phyloP scores from a whole-genome alignment of 2,888 invertebrate genomes.

The Tyria jacobaeae region DNA sequence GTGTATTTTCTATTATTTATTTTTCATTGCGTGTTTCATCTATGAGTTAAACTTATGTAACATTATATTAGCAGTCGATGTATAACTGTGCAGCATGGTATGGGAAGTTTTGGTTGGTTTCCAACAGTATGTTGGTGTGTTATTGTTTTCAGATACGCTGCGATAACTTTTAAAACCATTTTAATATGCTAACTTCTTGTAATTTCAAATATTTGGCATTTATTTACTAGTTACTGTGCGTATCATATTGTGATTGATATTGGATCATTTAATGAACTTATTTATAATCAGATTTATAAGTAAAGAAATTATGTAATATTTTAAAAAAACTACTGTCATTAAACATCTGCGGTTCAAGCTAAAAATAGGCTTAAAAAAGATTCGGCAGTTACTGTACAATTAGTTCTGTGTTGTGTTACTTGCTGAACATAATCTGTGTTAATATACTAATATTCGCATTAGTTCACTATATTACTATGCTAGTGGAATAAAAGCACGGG shows the following conservation, averaged over 20 bases:
- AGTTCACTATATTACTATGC: neutral
- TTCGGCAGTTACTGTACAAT: neutral
- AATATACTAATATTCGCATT: neutral
- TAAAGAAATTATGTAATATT: too few relatives aligned
- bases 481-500: neutral
- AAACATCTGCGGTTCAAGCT: too few relatives aligned
- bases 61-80: neutral
- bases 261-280: too few relatives aligned
- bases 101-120: too few relatives aligned
- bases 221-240: too few relatives aligned
- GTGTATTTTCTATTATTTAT: too few relatives aligned
- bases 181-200: neutral
- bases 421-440: neutral
- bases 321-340: too few relatives aligned
- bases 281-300: too few relatives aligned
- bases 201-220: neutral
- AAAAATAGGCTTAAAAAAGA: too few relatives aligned
- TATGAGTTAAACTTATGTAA: neutral
- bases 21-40: neutral
- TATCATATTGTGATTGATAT: too few relatives aligned
- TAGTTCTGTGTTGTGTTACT: neutral
- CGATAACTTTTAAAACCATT: neutral
- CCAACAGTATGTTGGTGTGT: neutral
- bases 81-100: neutral
- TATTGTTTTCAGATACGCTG: neutral